These are phyloP conservation scores for Montifringilla adamsi DNA, from an alignment of 2,113 vertebrate genomes.

Conservation along the genomic window DNA sequence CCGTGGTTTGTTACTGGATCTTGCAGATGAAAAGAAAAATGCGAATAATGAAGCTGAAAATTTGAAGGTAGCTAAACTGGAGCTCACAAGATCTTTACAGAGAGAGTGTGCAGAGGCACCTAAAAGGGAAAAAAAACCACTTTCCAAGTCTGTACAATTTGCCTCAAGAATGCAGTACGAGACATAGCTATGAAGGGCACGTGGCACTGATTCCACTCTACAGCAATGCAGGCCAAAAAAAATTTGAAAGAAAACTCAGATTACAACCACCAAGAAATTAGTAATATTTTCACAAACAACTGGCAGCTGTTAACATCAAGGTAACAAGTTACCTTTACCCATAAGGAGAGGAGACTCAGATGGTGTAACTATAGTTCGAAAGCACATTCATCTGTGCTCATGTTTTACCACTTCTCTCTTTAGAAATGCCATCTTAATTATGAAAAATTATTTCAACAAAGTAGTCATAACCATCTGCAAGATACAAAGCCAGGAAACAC, in stretches of 20 bases:
- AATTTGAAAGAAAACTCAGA: neutral
- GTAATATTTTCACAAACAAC: neutral
- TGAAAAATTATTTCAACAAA: neutral
- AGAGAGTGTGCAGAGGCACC: neutral
- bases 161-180: neutral
- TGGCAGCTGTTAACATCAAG: neutral
- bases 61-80: neutral
- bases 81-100: neutral
- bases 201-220: neutral
- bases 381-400: neutral
- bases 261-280: neutral
- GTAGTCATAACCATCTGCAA: neutral
- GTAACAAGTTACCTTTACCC: neutral
- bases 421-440: neutral
- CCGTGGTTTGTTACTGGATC: neutral
- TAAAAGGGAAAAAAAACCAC: neutral
- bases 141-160: neutral
- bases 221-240: neutral
- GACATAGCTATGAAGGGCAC: accelerated
- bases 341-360: neutral
- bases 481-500: neutral
- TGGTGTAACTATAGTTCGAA: neutral
- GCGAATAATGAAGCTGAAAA: neutral
- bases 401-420: neutral
- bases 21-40: neutral